Base-by-base conservation (phyloP, 2,888 invertebrate genomes). In the Xylota segnis region DNA sequence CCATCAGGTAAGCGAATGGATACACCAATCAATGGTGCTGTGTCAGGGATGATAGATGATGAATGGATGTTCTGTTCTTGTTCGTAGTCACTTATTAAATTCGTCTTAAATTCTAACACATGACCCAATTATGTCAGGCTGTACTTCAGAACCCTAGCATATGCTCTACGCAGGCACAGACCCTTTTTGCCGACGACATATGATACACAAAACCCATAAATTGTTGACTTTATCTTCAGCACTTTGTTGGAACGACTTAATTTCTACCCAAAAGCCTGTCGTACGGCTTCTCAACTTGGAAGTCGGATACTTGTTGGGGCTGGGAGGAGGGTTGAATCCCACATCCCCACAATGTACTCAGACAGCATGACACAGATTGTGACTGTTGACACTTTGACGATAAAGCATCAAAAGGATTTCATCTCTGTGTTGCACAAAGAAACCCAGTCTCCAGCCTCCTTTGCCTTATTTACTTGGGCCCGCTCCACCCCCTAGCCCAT, bases 1-100 rank as follows among this genome's bases (percentile, higher is more conserved):
- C 91, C 92, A 88, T 90, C 90, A 90, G 92, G 92, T 92, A 89
- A 88, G 34, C n/a, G 50, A 65, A 34, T n/a, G 18, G 52, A 9
- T 37, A 29, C 16, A 52, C 12, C 40, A 54, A 16, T 70, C 32
- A 29, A 5, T 27, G 52, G 32, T 9, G 27, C n/a, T 14, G 1
- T 61, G 43, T 9, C 23, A 23, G 23, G 29, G 18, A 18, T 37
- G 18, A 18, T 37, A 6, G 40, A 37, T 52, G 66, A 66, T 66
- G 18, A 14, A 66, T 52, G 50, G 23, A 61, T 56, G 14, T 9
- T 34, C 4, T 29, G 14, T 4, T n/a, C n/a, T n/a, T 12, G 6
- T 54, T 29, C 12, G 27, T 45, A 18, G 50, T 23, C 12, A 5
- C 12, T 23, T 12, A 50, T 43, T 43, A 43, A 43, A 14, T 43